Conservation (phyloP, 2,888 invertebrate species). For the Anthophora plumipes region DNA sequence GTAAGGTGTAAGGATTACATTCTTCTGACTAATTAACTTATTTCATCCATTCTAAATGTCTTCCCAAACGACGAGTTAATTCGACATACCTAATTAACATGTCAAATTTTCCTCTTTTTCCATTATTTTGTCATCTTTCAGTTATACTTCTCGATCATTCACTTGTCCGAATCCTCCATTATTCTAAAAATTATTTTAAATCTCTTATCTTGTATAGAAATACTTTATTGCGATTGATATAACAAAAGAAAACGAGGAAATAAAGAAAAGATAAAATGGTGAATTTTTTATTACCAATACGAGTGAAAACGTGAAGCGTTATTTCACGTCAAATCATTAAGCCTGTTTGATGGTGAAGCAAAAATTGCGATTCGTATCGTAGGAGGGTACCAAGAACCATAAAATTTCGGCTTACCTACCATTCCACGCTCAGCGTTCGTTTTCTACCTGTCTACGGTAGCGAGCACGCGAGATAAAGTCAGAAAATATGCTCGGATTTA, state of each 20-base stretch:
- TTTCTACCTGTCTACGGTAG: slow-evolving; percentile 48
- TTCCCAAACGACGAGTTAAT: too few relatives aligned
- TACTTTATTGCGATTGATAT: background rate
- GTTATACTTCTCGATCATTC: too few relatives aligned
- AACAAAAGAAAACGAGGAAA: background rate
- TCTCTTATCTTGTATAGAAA: too few relatives aligned
- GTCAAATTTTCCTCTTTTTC: too few relatives aligned
- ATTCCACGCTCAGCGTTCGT: slow-evolving; percentile 46
- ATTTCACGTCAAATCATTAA: slow-evolving; percentile 30
- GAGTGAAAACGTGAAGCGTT: slow-evolving; percentile 10
- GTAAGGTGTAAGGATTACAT: too few relatives aligned
- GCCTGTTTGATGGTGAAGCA: slow-evolving; percentile 9
- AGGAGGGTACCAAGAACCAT: slow-evolving; percentile 43
- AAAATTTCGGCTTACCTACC: slow-evolving; percentile 64
- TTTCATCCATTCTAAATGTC: too few relatives aligned
- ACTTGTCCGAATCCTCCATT: too few relatives aligned
- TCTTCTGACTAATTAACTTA: too few relatives aligned
- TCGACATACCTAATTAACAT: too few relatives aligned
- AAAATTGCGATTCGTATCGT: slow-evolving; percentile 58
- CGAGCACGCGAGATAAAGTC: slow-evolving; percentile 63
- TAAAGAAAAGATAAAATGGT: too few relatives aligned
- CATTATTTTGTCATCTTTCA: too few relatives aligned
- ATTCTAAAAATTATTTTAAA: too few relatives aligned
- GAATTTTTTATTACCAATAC: background rate
- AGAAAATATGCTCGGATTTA: slow-evolving; percentile 63